Percentiles rank a stretch among this genome's conserved stretches.
phyloP scores from a whole-genome alignment of 1,140 invertebrate species.

The Heliothis virescens region DNA sequence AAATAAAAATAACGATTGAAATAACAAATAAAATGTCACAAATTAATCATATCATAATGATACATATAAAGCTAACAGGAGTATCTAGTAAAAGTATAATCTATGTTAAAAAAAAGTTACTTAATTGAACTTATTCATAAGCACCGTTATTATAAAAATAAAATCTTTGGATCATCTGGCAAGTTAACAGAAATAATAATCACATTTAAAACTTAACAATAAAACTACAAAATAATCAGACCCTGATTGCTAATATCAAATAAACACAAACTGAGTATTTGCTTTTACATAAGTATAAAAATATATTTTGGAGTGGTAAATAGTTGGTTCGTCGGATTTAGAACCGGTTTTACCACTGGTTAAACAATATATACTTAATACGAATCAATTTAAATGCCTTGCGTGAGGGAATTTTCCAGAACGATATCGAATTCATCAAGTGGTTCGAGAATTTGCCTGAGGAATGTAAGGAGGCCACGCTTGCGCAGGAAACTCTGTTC shows the following conservation, averaged over 20 bases:
- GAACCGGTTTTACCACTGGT: conserved; percentile 21
- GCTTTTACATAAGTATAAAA: conserved; percentile 22
- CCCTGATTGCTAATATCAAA: conserved; percentile 60
- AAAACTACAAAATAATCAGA: conserved; percentile 58
- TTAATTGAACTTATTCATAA: too few species aligned
- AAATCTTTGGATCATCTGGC: conserved; percentile 70
- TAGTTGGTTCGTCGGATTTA: conserved; percentile 17
- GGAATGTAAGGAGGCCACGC: conserved; percentile 93
- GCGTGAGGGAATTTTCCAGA: conserved; percentile 97
- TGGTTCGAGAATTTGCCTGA: conserved; percentile 96
- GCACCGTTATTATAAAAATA: conserved; percentile 59
- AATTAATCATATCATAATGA: not conserved
- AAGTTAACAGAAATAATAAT: conserved; percentile 62
- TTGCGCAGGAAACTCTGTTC: conserved; percentile 97
- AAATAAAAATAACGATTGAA: not conserved
- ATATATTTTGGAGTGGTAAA: conserved; percentile 31
- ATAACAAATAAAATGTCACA: not conserved
- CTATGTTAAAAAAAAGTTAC: conserved; percentile 4
- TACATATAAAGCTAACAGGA: not conserved
- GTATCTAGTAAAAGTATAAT: not conserved
- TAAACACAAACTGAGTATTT: conserved; percentile 57
- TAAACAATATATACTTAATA: not conserved
- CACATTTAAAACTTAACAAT: conserved; percentile 61
- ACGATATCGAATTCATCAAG: conserved; percentile 97
- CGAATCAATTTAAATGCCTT: conserved; percentile 91